These are phyloP conservation scores for Eospalax fontanierii DNA, from an alignment of 2,797 vertebrate species.

Conservation along the genomic window DNA sequence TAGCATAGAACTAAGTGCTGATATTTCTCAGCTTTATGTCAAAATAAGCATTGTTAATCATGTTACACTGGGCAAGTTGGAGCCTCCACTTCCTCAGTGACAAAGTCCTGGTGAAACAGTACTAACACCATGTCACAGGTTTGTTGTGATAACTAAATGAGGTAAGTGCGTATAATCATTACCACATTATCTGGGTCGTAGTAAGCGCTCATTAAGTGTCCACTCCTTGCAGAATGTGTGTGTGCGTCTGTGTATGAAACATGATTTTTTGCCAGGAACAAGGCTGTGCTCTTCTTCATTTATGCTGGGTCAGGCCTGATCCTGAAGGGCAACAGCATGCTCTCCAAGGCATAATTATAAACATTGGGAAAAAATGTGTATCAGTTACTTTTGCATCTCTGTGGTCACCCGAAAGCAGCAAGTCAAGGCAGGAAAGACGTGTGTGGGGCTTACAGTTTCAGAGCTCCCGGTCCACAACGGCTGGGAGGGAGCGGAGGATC, in stretches of 20 bases:
- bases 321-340: not conserved
- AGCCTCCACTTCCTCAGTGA: not conserved
- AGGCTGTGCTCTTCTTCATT: not conserved
- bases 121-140: not conserved
- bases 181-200: not conserved
- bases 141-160: not conserved
- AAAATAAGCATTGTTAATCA: no score
- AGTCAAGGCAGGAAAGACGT: not conserved
- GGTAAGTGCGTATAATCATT: not conserved
- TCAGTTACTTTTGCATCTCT: no score
- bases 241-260: not conserved
- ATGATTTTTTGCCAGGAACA: not conserved
- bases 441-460: not conserved
- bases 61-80: not conserved
- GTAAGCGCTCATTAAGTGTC: not conserved
- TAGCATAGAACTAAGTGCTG: not conserved
- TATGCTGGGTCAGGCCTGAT: not conserved
- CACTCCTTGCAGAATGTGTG: not conserved
- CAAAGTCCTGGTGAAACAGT: constrained; percentile 6
- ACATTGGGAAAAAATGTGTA: not conserved
- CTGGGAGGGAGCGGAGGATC: not conserved
- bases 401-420: not conserved
- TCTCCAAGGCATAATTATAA: constrained; percentile 8
- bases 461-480: not conserved
- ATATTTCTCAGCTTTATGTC: no score